Evolutionary conservation across 2,113 vertebrate species (phyloP).

Genomic region (Percopsis transmontana): DNA sequence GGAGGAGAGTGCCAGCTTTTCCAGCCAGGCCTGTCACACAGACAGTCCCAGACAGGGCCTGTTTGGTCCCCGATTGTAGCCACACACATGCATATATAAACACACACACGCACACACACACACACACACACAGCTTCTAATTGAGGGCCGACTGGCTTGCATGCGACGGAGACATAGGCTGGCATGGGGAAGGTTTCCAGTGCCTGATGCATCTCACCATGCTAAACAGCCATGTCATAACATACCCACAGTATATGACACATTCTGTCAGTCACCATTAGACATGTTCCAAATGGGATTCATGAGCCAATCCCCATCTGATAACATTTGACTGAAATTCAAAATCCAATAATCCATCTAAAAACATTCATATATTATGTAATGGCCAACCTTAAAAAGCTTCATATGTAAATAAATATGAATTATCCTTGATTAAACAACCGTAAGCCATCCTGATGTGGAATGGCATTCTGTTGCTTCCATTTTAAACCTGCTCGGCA

Average conservation of each 20-base stretch:
- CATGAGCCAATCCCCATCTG: not conserved
- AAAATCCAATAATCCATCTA: not conserved
- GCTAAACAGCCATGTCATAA: conserved; percentile 27
- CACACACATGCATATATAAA: not conserved
- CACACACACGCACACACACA: conserved; percentile 17
- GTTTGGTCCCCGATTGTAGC: conserved; percentile 18
- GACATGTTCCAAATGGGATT: not conserved
- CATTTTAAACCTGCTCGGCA: no score
- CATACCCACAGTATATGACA: conserved; percentile 1
- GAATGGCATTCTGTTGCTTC: no score
- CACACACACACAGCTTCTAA: conserved; percentile 6
- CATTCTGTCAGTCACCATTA: not conserved
- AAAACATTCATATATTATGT: no score
- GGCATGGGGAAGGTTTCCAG: conserved; percentile 31
- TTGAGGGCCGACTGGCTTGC: conserved; percentile 30
- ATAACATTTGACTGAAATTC: not conserved
- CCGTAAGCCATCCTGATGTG: no score
- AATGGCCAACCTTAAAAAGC: no score
- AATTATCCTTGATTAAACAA: no score
- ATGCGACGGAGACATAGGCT: not conserved
- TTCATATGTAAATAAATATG: no score
- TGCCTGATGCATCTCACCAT: conserved; percentile 18
- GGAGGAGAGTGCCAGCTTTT: conserved; percentile 40
- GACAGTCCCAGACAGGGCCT: conserved; percentile 20
- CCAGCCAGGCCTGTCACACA: conserved; percentile 48